These are phyloP conservation scores for Zeus faber DNA, from an alignment of 2,113 vertebrate species.

Conservation along the genomic window DNA sequence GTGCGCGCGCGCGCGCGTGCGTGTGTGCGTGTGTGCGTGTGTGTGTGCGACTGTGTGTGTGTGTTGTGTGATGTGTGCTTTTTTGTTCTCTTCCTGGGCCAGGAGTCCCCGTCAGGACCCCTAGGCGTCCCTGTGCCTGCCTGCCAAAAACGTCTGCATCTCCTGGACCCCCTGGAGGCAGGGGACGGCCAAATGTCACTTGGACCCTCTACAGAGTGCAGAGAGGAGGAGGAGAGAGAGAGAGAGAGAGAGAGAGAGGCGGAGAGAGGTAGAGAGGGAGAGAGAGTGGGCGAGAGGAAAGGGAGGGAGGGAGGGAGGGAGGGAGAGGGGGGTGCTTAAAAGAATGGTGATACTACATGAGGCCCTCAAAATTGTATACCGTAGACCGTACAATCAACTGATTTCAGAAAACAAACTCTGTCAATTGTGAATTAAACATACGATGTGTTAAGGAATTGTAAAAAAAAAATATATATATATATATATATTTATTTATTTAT, in stretches of 20 bases:
- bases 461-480: too few species aligned
- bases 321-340: too few species aligned
- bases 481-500: too few species aligned
- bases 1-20: neutral
- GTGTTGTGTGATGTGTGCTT: conserved; percentile 51
- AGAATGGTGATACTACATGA: too few species aligned
- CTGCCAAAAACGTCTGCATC: conserved; percentile 71
- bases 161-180: conserved; percentile 65
- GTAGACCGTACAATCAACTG: too few species aligned
- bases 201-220: conserved; percentile 68
- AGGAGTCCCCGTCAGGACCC: conserved; percentile 68
- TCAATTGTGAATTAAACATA: too few species aligned
- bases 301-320: neutral
- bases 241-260: neutral
- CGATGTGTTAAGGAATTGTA: too few species aligned
- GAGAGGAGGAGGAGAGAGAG: conserved; percentile 22
- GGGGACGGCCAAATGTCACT: conserved; percentile 69
- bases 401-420: too few species aligned
- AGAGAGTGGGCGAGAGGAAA: neutral
- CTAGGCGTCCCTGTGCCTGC: conserved; percentile 61
- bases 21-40: conserved; percentile 18
- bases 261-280: neutral
- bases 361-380: too few species aligned
- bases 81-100: conserved; percentile 61
- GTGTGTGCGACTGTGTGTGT: conserved; percentile 23